Percentiles rank a stretch among this genome's conserved stretches.
Evolutionary conservation across 2,888 invertebrate genomes (phyloP).

Genomic region (Macropis europaea): DNA sequence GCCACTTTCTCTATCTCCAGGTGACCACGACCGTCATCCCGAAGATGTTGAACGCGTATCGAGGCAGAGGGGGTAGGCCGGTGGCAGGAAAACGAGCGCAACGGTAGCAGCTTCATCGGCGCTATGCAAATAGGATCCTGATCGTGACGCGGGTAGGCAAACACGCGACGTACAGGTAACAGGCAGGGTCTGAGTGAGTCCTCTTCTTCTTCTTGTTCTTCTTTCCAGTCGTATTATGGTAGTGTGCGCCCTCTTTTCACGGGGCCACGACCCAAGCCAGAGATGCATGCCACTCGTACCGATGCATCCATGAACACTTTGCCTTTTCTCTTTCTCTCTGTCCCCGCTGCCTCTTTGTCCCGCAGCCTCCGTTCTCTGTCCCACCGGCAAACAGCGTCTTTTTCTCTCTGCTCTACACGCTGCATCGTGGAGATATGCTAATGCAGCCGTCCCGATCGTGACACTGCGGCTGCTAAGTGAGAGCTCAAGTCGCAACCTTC

Average conservation of each 20-base stretch:
- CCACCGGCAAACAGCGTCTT: slow-evolving; percentile 2
- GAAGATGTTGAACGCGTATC: slow-evolving; percentile 7
- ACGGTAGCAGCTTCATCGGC: slow-evolving; percentile 75
- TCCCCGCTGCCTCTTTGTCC: slow-evolving; percentile 2
- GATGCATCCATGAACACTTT: slow-evolving; percentile 55
- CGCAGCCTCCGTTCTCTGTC: background rate
- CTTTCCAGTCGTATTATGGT: slow-evolving; percentile 50
- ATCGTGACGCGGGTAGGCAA: slow-evolving; percentile 77
- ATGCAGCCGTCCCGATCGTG: slow-evolving; percentile 78
- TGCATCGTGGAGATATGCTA: slow-evolving; percentile 77
- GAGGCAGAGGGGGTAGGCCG: slow-evolving; percentile 24
- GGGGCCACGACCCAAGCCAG: slow-evolving; percentile 68
- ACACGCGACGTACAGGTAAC: slow-evolving; percentile 74
- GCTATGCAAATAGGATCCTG: slow-evolving; percentile 78
- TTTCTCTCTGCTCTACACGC: slow-evolving; percentile 68
- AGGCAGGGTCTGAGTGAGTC: slow-evolving; percentile 68
- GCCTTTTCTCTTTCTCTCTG: slow-evolving; percentile 44
- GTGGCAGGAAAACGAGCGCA: slow-evolving; percentile 49
- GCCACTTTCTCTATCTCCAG: background rate
- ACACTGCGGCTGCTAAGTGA: slow-evolving; percentile 78
- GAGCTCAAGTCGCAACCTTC: slow-evolving; percentile 77
- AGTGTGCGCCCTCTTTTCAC: slow-evolving; percentile 58
- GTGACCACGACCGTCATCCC: background rate
- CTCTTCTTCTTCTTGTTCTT: slow-evolving; percentile 45
- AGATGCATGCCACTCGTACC: slow-evolving; percentile 61